These are phyloP conservation scores for Crepidodera aurea DNA, from an alignment of 2,888 invertebrate species.

Conservation along the genomic window DNA sequence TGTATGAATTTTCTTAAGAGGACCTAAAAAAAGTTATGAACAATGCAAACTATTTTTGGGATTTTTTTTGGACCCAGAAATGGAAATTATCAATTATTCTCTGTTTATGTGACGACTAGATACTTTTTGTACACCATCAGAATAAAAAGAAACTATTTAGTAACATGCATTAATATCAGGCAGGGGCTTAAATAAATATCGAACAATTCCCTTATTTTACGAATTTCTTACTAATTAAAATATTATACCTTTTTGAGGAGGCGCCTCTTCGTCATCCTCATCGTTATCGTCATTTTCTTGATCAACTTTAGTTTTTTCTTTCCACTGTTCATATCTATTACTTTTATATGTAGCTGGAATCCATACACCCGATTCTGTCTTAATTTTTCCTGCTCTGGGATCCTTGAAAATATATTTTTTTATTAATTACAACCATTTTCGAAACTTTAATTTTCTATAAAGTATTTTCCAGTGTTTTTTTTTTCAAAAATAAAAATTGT, in stretches of 20 bases:
- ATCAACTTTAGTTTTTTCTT: slow-evolving; percentile 73
- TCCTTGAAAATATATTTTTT: slow-evolving; percentile 57
- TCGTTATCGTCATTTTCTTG: slow-evolving; percentile 61
- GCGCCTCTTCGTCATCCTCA: slow-evolving; percentile 58
- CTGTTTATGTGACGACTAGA: too few relatives aligned
- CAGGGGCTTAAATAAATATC: slow-evolving; percentile 20
- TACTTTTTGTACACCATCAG: too few relatives aligned
- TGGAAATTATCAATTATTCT: too few relatives aligned
- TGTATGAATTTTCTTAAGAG: slow-evolving; percentile 66
- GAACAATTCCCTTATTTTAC: not conserved
- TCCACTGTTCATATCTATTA: slow-evolving; percentile 88
- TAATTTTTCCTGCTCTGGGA: slow-evolving; percentile 77
- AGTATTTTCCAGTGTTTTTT: too few relatives aligned
- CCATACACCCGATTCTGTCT: slow-evolving; percentile 94
- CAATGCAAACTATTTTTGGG: too few relatives aligned
- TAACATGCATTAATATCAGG: too few relatives aligned
- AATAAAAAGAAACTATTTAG: too few relatives aligned
- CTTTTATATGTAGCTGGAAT: slow-evolving; percentile 95
- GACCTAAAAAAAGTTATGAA: slow-evolving; percentile 23
- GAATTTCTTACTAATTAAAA: not conserved
- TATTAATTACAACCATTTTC: too few relatives aligned
- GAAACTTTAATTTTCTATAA: too few relatives aligned
- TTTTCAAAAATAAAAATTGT: too few relatives aligned
- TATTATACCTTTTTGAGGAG: slow-evolving; percentile 34
- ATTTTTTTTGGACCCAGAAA: too few relatives aligned